Evolutionary conservation across 2,113 vertebrate genomes (phyloP).

Genomic region (Bujurquina vittata): DNA sequence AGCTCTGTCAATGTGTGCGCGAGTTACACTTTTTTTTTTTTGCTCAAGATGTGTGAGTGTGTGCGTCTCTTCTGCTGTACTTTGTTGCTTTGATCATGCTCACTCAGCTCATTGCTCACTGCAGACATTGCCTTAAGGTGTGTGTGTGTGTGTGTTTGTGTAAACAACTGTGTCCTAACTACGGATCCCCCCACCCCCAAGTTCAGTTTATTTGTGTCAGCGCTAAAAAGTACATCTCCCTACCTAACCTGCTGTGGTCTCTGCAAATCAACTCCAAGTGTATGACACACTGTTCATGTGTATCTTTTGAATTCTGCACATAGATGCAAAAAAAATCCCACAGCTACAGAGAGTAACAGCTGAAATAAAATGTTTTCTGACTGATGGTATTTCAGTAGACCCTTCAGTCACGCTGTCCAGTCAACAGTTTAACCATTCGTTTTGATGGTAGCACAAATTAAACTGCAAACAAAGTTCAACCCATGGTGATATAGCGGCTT

Average conservation of each 20-base stretch:
- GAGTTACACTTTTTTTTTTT: constrained; percentile 40
- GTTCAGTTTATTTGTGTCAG: constrained; percentile 52
- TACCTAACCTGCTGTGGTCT: neutral
- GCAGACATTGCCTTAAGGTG: constrained; percentile 74
- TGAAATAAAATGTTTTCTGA: neutral
- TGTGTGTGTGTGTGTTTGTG: constrained; percentile 39
- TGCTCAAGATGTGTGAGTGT: constrained; percentile 44
- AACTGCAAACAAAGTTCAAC: neutral
- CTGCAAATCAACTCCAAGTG: neutral
- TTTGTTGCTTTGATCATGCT: constrained; percentile 81
- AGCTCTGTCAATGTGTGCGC: constrained; percentile 52
- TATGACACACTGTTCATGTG: neutral
- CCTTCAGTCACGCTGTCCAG: neutral
- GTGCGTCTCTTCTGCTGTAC: constrained; percentile 62
- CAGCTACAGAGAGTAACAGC: too few relatives aligned
- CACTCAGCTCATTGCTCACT: constrained; percentile 74
- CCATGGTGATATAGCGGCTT: neutral
- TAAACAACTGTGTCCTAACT: constrained; percentile 62
- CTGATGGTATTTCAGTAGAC: neutral
- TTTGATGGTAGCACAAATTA: too few relatives aligned
- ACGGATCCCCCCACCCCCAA: constrained; percentile 28
- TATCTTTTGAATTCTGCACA: neutral
- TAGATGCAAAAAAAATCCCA: neutral
- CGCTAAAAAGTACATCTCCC: constrained; percentile 11
- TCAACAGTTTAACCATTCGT: neutral